Conservation (phyloP, 2,888 invertebrate genomes). For the Dryobotodes eremita region DNA sequence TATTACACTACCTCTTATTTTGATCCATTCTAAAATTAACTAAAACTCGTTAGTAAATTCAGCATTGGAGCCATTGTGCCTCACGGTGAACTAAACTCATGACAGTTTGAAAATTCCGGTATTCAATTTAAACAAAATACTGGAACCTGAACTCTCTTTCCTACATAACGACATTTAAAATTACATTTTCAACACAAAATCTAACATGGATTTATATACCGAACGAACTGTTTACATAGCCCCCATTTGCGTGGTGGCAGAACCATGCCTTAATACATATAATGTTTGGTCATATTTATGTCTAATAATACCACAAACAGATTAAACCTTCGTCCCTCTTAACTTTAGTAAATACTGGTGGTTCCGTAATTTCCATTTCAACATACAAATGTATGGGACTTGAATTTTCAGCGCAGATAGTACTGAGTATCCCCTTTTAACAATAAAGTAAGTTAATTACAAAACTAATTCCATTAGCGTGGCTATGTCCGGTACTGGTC, state of each 20-base stretch:
- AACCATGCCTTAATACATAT: constrained; percentile 64
- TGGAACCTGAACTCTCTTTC: constrained; percentile 31
- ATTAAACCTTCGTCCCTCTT: constrained; percentile 71
- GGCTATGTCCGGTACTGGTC: constrained; percentile 70
- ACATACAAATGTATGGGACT: constrained; percentile 74
- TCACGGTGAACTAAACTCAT: constrained; percentile 31
- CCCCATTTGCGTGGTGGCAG: constrained; percentile 50
- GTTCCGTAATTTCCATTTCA: constrained; percentile 69
- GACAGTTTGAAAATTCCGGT: constrained; percentile 30
- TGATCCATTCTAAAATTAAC: neutral
- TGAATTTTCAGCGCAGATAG: constrained; percentile 79
- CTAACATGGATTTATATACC: constrained; percentile 48
- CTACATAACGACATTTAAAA: constrained; percentile 54
- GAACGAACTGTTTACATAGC: constrained; percentile 48
- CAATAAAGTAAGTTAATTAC: constrained; percentile 84
- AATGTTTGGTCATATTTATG: constrained; percentile 68
- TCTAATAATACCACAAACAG: constrained; percentile 70
- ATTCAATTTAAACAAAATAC: constrained; percentile 52
- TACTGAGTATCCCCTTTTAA: constrained; percentile 79
- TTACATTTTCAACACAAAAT: constrained; percentile 62
- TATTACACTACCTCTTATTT: neutral
- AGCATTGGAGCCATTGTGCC: neutral
- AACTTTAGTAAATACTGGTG: constrained; percentile 71
- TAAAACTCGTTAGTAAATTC: neutral
- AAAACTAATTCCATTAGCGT: constrained; percentile 83